Evolutionary conservation across 2,113 vertebrate species (phyloP).

Genomic region (Cinclus mexicanus): DNA sequence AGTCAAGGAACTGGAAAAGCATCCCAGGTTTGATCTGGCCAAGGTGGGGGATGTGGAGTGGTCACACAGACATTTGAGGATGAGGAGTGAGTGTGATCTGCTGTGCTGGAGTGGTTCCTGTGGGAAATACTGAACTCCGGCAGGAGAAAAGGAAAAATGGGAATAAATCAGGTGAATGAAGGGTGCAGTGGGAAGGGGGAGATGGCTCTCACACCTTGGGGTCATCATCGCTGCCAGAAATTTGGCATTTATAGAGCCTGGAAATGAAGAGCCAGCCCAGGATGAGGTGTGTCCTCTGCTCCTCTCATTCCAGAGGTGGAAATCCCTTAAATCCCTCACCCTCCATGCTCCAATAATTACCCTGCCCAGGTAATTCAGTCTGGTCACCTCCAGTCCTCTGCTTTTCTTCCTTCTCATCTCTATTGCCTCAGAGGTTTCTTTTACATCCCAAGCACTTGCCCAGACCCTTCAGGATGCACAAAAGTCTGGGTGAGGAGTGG

Average conservation of each 20-base stretch:
- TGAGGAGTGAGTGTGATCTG: neutral
- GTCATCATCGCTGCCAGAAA: neutral
- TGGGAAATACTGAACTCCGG: neutral
- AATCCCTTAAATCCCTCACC: neutral
- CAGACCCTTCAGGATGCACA: neutral
- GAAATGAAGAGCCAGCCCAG: neutral
- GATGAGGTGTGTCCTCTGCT: neutral
- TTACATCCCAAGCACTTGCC: no score
- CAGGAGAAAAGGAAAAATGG: no score
- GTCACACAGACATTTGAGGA: neutral
- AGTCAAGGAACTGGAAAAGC: neutral
- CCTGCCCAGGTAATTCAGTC: neutral
- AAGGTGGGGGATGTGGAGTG: neutral
- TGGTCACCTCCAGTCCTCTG: neutral
- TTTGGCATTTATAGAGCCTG: neutral
- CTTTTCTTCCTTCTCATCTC: neutral
- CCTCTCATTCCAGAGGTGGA: neutral
- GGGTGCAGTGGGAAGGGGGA: neutral
- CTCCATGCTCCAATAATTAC: accelerated
- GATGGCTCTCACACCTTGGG: neutral
- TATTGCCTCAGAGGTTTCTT: neutral
- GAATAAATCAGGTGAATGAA: neutral
- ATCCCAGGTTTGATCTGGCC: neutral
- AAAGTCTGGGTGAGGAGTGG: neutral
- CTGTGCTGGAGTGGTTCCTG: neutral